These are phyloP conservation scores for Eucriotettix oculatus DNA, from an alignment of 2,888 invertebrate genomes.

Conservation along the genomic window DNA sequence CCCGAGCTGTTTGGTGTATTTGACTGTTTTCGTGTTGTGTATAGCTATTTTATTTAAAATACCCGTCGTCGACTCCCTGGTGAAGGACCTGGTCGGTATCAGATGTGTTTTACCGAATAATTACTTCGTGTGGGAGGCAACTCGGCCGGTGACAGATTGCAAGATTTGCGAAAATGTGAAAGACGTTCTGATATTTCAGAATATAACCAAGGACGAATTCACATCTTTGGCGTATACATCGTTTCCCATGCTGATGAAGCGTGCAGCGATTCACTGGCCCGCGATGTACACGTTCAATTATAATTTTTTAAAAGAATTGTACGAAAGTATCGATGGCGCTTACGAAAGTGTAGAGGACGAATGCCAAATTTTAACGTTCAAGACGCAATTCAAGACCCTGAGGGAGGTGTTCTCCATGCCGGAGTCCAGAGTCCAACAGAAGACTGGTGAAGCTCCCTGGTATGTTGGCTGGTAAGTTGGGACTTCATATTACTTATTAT, in stretches of 20 bases:
- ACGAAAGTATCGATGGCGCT: conserved; percentile 44
- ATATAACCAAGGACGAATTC: conserved; percentile 53
- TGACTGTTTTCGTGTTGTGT: conserved; percentile 14
- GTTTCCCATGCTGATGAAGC: conserved; percentile 61
- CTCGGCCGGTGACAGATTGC: conserved; percentile 68
- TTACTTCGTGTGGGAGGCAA: conserved; percentile 74
- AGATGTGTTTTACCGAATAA: conserved; percentile 70
- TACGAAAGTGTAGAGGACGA: conserved; percentile 60
- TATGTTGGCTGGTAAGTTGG: conserved; percentile 72
- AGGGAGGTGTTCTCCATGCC: conserved; percentile 65
- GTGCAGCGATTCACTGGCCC: conserved; percentile 58
- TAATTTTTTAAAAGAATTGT: conserved; percentile 49
- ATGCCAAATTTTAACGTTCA: conserved; percentile 76
- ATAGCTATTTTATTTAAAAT: conserved; percentile 17
- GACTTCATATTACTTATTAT: neutral
- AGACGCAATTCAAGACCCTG: conserved; percentile 59
- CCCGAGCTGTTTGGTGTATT: neutral
- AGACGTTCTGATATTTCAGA: conserved; percentile 47
- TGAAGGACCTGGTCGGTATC: conserved; percentile 24
- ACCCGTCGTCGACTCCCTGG: conserved; percentile 16
- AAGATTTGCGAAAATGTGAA: conserved; percentile 54
- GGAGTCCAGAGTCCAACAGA: conserved; percentile 40
- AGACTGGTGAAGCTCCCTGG: conserved; percentile 53
- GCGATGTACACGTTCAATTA: conserved; percentile 50
- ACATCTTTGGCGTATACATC: conserved; percentile 58